phyloP scores from a whole-genome alignment of 2,113 vertebrate genomes.

The Strix aluco region DNA sequence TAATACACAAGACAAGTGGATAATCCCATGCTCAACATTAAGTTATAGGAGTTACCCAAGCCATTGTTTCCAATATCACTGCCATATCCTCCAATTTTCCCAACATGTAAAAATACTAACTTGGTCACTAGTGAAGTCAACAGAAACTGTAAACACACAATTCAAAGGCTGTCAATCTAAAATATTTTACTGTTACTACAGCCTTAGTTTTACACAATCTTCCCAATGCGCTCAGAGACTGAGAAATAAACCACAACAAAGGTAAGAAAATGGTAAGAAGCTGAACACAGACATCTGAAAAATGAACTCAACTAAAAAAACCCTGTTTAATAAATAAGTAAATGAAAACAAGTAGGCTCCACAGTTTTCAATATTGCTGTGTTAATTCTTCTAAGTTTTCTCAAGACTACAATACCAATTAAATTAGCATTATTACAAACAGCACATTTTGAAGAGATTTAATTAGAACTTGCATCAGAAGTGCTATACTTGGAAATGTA shows the following conservation, averaged over 20 bases:
- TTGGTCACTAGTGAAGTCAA: not conserved
- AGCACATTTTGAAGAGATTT: not conserved
- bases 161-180: not conserved
- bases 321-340: not conserved
- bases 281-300: not conserved
- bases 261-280: not conserved
- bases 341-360: not conserved
- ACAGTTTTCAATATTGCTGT: not conserved
- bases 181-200: not conserved
- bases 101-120: not conserved
- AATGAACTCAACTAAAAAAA: not conserved
- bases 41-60: not conserved
- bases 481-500: not conserved
- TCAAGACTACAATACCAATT: not conserved
- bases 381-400: not conserved
- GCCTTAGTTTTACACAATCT: not conserved
- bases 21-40: not conserved
- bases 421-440: not conserved
- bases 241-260: not conserved
- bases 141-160: not conserved
- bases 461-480: slow-evolving; percentile 24
- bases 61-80: not conserved
- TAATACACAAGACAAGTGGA: slow-evolving; percentile 1
- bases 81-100: not conserved
- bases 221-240: not conserved